Evolutionary conservation across 2,113 vertebrate genomes (phyloP).

Genomic region (Sturnira hondurensis): DNA sequence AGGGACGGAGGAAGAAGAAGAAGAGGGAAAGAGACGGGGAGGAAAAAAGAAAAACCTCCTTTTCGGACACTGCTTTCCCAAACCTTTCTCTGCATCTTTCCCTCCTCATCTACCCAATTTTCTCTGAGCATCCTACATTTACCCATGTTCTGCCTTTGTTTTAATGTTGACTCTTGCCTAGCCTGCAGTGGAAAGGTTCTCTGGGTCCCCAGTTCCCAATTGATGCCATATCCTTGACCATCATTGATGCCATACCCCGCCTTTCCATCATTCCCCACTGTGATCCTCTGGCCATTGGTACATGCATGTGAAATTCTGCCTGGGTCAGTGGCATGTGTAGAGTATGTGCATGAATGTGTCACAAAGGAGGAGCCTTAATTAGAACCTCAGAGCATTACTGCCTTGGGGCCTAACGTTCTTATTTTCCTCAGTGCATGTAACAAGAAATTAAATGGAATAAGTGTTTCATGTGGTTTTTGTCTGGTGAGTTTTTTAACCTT

Average conservation of each 20-base stretch:
- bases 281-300: constrained; percentile 67
- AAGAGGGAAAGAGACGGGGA: too few species aligned
- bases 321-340: constrained; percentile 74
- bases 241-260: background rate
- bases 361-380: constrained; percentile 64
- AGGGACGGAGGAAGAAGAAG: too few species aligned
- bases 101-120: constrained; percentile 42
- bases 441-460: constrained; percentile 61
- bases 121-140: constrained; percentile 60
- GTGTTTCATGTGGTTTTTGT: constrained; percentile 55
- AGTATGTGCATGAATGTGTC: constrained; percentile 76
- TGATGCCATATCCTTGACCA: constrained; percentile 36
- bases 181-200: constrained; percentile 50
- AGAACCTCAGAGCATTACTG: constrained; percentile 30
- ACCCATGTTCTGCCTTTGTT: constrained; percentile 59
- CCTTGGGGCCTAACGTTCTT: constrained; percentile 27
- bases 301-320: constrained; percentile 71
- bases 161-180: constrained; percentile 60
- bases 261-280: constrained; percentile 40
- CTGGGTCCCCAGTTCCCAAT: background rate
- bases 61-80: constrained; percentile 64
- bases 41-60: too few species aligned
- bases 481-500: constrained; percentile 61
- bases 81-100: constrained; percentile 59
- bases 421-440: constrained; percentile 21